Evolutionary conservation across 2,113 vertebrate genomes (phyloP).

Genomic region (Grus americana): DNA sequence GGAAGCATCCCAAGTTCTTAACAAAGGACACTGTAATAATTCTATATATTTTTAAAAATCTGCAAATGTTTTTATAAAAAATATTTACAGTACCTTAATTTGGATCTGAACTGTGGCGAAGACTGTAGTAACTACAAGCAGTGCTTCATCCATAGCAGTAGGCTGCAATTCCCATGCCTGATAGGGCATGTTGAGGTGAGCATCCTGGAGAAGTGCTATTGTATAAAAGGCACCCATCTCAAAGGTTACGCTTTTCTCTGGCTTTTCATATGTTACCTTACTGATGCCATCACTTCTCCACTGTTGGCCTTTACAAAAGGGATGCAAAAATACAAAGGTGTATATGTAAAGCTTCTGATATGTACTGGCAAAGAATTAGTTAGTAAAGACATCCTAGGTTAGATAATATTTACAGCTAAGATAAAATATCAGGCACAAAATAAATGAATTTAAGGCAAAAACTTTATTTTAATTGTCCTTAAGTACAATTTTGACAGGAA

Average conservation of each 20-base stretch:
- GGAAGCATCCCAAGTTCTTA: neutral
- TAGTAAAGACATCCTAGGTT: neutral
- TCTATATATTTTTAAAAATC: no score
- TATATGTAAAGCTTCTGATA: neutral
- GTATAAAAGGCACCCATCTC: slow-evolving; percentile 76
- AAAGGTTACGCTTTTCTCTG: slow-evolving; percentile 75
- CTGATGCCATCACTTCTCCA: slow-evolving; percentile 85
- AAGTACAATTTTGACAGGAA: neutral
- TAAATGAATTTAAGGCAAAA: neutral
- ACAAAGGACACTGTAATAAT: neutral
- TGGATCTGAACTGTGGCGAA: slow-evolving; percentile 80
- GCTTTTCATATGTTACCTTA: slow-evolving; percentile 26
- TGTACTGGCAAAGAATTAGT: neutral
- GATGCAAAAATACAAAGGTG: neutral
- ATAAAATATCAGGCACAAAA: neutral
- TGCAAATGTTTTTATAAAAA: neutral
- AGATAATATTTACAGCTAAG: neutral
- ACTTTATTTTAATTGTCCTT: neutral
- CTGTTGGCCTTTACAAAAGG: slow-evolving; percentile 68
- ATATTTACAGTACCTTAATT: slow-evolving; percentile 75
- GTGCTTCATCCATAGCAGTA: slow-evolving; percentile 63
- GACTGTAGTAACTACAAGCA: slow-evolving; percentile 72
- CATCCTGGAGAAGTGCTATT: slow-evolving; percentile 83
- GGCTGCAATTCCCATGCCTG: slow-evolving; percentile 86
- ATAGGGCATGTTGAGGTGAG: slow-evolving; percentile 84